Base-by-base conservation (phyloP, 2,113 vertebrate species). In the Lasiurus borealis region DNA sequence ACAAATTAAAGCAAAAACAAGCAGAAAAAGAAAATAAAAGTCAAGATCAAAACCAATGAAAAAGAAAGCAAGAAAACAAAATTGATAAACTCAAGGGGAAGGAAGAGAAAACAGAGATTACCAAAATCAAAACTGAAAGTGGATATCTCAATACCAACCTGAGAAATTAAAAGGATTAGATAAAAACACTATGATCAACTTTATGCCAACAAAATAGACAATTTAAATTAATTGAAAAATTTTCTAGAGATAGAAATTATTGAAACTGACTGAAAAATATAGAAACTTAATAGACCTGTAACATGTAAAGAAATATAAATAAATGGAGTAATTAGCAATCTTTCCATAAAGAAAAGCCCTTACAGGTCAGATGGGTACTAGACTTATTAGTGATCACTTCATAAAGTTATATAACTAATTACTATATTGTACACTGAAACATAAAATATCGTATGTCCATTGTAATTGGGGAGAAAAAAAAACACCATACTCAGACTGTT, bases 1-100 rank as follows among this genome's bases (percentile, higher is more conserved):
- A n/a, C 40, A 73, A 50, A 77, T 44, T 59, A 62, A 90, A 93
- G 25, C 31, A 81, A 85, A 93, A 57, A 40, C 6, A 86, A 87
- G 40, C 4, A 86, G 44, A 6, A 54, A 15, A 68, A 68, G 66
- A 19, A 86, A 90, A 44, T 46, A 85, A 90, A 93, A n/a, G 36
- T 73, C 23, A 76, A 21, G 69, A 31, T 19, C 57, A 31, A 90
- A 76, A 78, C 13, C 73, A 87, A 48, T 34, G 50, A 68, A 52
- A 40, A 84, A 57, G 2, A 29, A 68, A n/a, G 59, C 23, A 76
- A 27, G 36, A 18, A 62, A 23, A 54, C 71, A 52, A 76, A 76
- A 57, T 15, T 86, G 76, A 29, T 59, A 82, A 31, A 18, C 50
- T 36, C 8, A 23, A 82, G 12, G 69, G 0, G 27, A 52, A 82